phyloP scores from a whole-genome alignment of 2,113 vertebrate genomes.

The Syrrhaptes paradoxus region DNA sequence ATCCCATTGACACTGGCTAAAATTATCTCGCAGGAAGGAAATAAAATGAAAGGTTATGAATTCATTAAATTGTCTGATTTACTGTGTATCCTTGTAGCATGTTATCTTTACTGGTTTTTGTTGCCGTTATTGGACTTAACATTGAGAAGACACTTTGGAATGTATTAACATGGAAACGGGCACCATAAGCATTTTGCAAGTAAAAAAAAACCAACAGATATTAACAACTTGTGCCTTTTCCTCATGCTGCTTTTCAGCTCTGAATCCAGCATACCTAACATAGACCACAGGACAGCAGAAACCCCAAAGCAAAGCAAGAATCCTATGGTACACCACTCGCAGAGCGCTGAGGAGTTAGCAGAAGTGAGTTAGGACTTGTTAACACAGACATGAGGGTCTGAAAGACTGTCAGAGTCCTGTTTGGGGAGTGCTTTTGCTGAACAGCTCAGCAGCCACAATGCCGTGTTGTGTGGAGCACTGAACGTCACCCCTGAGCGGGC shows the following conservation, averaged over 20 bases:
- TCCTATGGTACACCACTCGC: not conserved
- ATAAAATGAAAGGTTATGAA: slow-evolving; percentile 76
- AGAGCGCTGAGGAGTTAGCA: not conserved
- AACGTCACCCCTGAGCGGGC: not conserved
- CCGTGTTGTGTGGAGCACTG: fast-evolving
- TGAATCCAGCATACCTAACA: not conserved
- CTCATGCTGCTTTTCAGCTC: not conserved
- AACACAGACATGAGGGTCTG: not conserved
- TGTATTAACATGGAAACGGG: not conserved
- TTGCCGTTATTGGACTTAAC: slow-evolving; percentile 42
- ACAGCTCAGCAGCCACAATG: not conserved
- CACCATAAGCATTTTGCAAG: not conserved
- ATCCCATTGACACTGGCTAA: slow-evolving; percentile 71
- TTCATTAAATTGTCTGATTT: slow-evolving; percentile 76
- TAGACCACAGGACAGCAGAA: not conserved
- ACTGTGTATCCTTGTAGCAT: slow-evolving; percentile 46
- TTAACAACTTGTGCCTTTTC: not conserved
- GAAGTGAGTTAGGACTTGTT: not conserved
- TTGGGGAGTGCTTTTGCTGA: not conserved
- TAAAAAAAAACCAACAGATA: not conserved
- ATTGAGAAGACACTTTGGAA: not conserved
- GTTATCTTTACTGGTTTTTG: slow-evolving; percentile 49
- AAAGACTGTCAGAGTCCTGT: not conserved
- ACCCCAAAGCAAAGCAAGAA: not conserved
- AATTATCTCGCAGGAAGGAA: slow-evolving; percentile 76